Conservation (phyloP, 2,113 vertebrate species). For the Hemibagrus wyckioides region DNA sequence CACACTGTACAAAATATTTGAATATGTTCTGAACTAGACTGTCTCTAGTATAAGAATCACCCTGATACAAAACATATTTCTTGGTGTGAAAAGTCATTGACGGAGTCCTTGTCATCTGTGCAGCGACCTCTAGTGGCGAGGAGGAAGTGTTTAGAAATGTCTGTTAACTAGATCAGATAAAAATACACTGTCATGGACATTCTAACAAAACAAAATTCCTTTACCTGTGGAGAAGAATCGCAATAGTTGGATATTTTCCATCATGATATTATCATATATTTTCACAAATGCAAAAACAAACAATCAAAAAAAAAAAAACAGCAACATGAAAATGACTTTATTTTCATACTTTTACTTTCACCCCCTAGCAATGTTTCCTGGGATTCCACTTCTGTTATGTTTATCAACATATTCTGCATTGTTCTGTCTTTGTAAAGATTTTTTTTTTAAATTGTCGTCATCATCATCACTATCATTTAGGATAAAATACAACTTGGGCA, state of each 20-base stretch:
- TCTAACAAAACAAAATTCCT: too few species aligned
- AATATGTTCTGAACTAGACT: not conserved
- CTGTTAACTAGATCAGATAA: not conserved
- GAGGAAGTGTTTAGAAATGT: not conserved
- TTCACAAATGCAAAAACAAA: not conserved
- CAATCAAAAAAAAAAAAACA: too few species aligned
- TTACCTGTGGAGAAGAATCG: too few species aligned
- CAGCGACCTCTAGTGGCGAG: not conserved
- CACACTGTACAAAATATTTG: too few species aligned
- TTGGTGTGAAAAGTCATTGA: too few species aligned
- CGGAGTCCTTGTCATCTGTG: not conserved
- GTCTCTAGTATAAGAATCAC: not conserved
- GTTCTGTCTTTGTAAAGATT: too few species aligned
- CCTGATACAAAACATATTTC: not conserved
- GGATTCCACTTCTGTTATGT: not conserved
- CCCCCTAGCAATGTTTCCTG: too few species aligned
- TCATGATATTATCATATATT: too few species aligned
- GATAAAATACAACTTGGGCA: not conserved
- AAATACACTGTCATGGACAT: too few species aligned
- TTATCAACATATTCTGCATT: not conserved
- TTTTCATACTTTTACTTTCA: not conserved
- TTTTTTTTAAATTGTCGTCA: too few species aligned
- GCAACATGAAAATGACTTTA: not conserved
- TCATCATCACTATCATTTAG: not conserved
- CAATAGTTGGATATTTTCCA: too few species aligned